Evolutionary conservation across 1,140 invertebrate species (phyloP), one percentile per base, ranked within the genome.

Genomic region (Drosophila elegans): DNA sequence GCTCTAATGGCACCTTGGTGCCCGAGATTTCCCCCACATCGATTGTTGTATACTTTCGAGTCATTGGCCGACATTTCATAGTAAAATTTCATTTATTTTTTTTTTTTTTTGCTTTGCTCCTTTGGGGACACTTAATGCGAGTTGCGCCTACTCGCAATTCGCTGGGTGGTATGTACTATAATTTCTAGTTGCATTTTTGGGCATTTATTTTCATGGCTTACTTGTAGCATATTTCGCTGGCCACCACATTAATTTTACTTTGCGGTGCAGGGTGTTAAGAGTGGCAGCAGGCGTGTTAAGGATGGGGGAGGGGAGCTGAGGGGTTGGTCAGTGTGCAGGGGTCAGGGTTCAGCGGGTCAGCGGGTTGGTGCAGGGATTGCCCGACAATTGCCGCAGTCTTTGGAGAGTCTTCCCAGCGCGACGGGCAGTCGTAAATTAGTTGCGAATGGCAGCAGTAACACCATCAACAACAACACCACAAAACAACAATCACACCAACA

Each of bases 341-440:
- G 13, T 51, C 11, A n/a, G 41, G n/a, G n/a, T 27, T 2, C 4
- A 13, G 42, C 29, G 32, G 46, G 21, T n/a, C 13, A 32, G 16
- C 32, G 36, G 49, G 67, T 46, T 64, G 63, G 34, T 46, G 56
- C 39, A 59, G 39, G 73, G 36, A 60, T 60, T 51, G 74, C 41
- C 57, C 80, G 56, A 83, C 80, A 83, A 79, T 83, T 74, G 82
- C 82, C 59, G 82, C 81, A 78, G 82, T 81, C 81, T 78, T 85
- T 81, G 61, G 81, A 86, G 81, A 86, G 67, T 71, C 78, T 81
- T 85, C 64, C 59, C 81, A 67, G 67, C 55, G 53, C 51, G 67
- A 48, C 80, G 60, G 45, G 9, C 57, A 82, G 82, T 86, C 81
- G 81, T 86, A 85, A 86, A 85, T 85, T 85, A 86, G 81, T 77